phyloP scores from a whole-genome alignment of 2,113 vertebrate genomes.

The Albula goreensis region DNA sequence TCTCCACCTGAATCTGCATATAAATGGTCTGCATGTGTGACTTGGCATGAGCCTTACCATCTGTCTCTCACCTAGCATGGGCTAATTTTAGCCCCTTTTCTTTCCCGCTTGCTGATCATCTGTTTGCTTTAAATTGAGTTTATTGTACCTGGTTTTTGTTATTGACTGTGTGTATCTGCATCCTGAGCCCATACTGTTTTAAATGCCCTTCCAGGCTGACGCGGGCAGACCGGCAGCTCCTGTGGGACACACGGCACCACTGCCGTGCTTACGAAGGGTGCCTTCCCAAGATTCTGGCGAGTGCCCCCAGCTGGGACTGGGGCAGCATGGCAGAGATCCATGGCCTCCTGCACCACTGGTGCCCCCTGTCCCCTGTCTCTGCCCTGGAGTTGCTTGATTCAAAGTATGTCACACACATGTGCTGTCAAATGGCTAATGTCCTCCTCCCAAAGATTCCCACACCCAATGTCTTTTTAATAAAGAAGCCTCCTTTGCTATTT shows the following conservation, averaged over 20 bases:
- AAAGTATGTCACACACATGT: conserved; percentile 52
- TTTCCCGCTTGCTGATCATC: conserved; percentile 11
- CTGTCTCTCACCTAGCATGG: neutral
- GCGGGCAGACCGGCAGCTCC: conserved; percentile 83
- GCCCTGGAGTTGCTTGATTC: conserved; percentile 91
- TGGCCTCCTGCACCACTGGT: conserved; percentile 83
- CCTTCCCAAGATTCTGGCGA: conserved; percentile 88
- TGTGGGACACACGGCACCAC: conserved; percentile 89
- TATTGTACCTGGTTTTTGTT: neutral
- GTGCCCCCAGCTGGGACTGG: conserved; percentile 92
- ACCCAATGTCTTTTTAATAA: no score
- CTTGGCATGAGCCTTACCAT: neutral
- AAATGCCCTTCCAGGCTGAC: conserved; percentile 73
- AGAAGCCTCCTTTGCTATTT: neutral
- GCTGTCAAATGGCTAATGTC: neutral
- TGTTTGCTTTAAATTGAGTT: neutral
- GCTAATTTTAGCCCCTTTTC: conserved; percentile 21
- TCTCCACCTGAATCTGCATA: no score
- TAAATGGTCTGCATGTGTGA: neutral
- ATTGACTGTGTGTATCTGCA: neutral
- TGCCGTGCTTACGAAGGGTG: conserved; percentile 76
- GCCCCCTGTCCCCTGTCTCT: conserved; percentile 80
- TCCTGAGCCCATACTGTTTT: neutral
- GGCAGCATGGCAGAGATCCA: conserved; percentile 87
- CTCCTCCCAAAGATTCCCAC: neutral